Conservation (phyloP, 2,888 invertebrate species). For the Patella ulyssiponensis region DNA sequence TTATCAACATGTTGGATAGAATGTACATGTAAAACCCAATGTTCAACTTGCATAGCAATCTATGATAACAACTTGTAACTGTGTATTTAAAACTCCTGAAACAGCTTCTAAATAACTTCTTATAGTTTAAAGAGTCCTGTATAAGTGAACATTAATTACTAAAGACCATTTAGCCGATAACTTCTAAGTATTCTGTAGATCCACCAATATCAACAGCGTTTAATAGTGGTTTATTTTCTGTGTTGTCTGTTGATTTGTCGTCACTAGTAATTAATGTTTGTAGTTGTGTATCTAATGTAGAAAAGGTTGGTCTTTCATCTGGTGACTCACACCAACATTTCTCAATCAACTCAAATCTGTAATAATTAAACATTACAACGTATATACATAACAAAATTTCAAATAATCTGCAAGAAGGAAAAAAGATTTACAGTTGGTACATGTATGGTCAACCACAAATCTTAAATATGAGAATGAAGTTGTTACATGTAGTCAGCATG, state of each 20-base stretch:
- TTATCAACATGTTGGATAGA: no score
- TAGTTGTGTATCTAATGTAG: slow-evolving; percentile 51
- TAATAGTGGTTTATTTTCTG: slow-evolving; percentile 52
- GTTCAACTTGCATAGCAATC: no score
- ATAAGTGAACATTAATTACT: no score
- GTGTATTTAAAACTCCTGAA: no score
- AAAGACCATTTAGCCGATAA: slow-evolving; percentile 39
- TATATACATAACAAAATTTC: background rate
- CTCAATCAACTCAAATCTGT: slow-evolving; percentile 62
- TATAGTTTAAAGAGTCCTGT: no score
- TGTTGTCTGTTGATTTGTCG: slow-evolving; percentile 38
- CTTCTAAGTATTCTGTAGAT: slow-evolving; percentile 53
- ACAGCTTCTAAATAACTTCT: no score
- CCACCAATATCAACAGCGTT: slow-evolving; percentile 51
- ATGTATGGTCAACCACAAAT: background rate
- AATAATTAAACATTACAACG: slow-evolving; percentile 15
- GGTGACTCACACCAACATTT: slow-evolving; percentile 62
- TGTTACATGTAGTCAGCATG: no score
- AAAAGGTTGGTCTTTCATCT: slow-evolving; percentile 64
- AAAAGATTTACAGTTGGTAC: background rate
- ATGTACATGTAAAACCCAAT: no score
- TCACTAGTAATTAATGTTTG: slow-evolving; percentile 43
- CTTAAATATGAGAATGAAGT: background rate
- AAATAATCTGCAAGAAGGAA: background rate
- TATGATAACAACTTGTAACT: no score